Evolutionary conservation across 1,140 invertebrate species (phyloP), one percentile per base, ranked within the genome.

Genomic region (Araneus ventricosus): DNA sequence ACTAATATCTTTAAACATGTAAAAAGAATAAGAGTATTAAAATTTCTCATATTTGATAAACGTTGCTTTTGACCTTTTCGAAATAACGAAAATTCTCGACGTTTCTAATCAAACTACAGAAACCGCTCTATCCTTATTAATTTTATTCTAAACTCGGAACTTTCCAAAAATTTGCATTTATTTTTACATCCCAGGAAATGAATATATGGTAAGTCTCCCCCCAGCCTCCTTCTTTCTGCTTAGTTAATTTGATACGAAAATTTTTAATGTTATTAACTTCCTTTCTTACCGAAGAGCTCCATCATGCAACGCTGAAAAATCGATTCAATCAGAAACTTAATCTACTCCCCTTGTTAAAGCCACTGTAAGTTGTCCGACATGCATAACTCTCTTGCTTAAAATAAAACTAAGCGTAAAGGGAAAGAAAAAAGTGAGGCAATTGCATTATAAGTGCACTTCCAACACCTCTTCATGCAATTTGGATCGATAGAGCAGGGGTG

Each of bases 301-400:
- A 75, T 17, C 27, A 34, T 75, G 30, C 67, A 17, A 30, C 67
- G 30, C 30, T 37, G 70, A 34, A 37, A 75, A 75, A 75, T 75
- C 70, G 70, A 75, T 75, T 75, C 70, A 75, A 75, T 75, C 70
- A 75, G 70, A 34, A 75, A 75, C 70, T 75, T 75, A 75, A 75
- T 75, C 70, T 75, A 75, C 70, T 34, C 70, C 14, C 27, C 70
- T 75, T 75, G 70, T 75, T 75, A 75, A 75, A 75, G 70, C 30
- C 70, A 34, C 70, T 75, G 70, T 37, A 75, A 75, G 70, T 75
- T 75, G 70, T 75, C 34, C 70, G 70, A 34, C 70, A 75, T 75
- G 70, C 70, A 75, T 75, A 75, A 37, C 70, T 75, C 30, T 37
- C 30, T 30, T 37, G 30, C 30, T 30, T 34, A 75, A 75, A 75